Evolutionary conservation across 2,888 invertebrate species (phyloP).

Genomic region (Merodon equestris): DNA sequence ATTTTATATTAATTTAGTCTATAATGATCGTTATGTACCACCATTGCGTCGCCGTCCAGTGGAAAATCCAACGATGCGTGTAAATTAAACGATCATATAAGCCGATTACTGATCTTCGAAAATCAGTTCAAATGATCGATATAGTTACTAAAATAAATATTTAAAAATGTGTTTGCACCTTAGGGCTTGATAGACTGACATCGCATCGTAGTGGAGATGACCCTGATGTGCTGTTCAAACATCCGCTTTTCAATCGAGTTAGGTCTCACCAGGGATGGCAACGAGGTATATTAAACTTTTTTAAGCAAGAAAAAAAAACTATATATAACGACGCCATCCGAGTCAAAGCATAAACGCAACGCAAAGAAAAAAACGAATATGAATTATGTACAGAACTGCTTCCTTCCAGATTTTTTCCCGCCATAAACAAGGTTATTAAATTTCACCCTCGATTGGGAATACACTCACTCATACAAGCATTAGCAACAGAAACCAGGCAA

Average conservation of each 20-base stretch:
- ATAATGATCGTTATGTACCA: slow-evolving; percentile 40
- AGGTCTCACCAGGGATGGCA: slow-evolving; percentile 24
- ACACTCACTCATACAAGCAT: slow-evolving; percentile 21
- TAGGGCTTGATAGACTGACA: slow-evolving; percentile 4
- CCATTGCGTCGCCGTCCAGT: slow-evolving; percentile 31
- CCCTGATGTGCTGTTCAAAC: slow-evolving; percentile 16
- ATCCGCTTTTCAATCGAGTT: neutral
- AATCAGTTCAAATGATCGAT: neutral
- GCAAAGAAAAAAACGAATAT: too few species aligned
- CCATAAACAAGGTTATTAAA: slow-evolving; percentile 55
- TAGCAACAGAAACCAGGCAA: slow-evolving; percentile 51
- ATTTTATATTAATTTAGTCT: slow-evolving; percentile 58
- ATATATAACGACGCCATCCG: slow-evolving; percentile 15
- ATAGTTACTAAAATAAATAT: neutral
- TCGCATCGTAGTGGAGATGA: neutral
- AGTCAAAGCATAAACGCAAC: neutral
- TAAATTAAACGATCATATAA: slow-evolving; percentile 65
- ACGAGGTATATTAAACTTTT: slow-evolving; percentile 5
- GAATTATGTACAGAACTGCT: slow-evolving; percentile 3
- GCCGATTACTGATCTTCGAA: slow-evolving; percentile 33
- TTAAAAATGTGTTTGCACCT: slow-evolving; percentile 39
- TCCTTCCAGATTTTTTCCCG: slow-evolving; percentile 52
- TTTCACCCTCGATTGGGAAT: slow-evolving; percentile 61
- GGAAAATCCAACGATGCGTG: slow-evolving; percentile 63
- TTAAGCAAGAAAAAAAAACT: too few species aligned